Conservation (phyloP, 2,797 vertebrate species). For the Acridotheres tristis region DNA sequence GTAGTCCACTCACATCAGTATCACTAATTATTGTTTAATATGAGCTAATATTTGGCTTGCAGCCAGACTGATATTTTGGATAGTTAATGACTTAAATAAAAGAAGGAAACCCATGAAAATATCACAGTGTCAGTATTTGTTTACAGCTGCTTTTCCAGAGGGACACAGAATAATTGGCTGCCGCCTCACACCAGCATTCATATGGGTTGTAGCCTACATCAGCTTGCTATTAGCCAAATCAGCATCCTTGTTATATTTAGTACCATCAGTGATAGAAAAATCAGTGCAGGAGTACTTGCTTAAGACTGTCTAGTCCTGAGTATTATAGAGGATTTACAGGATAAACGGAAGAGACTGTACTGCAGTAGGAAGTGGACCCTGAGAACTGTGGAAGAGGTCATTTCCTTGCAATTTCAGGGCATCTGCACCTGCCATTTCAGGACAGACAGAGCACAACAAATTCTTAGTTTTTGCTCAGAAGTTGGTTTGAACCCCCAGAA, state of each 20-base stretch:
- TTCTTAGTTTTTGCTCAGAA: not conserved
- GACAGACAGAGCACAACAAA: not conserved
- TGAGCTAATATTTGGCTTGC: not conserved
- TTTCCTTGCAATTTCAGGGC: not conserved
- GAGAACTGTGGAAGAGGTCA: not conserved
- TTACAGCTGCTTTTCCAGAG: not conserved
- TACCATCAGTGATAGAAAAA: not conserved
- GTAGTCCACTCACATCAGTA: not conserved
- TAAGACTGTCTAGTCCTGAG: not conserved
- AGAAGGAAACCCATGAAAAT: not conserved
- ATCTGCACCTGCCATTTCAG: not conserved
- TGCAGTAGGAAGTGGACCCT: not conserved
- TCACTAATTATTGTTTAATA: not conserved
- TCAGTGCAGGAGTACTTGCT: not conserved
- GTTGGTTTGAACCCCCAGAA: not conserved
- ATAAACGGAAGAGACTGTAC: not conserved
- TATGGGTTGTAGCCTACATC: not conserved
- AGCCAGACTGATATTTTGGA: not conserved
- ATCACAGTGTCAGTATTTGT: not conserved
- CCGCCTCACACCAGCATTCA: accelerated
- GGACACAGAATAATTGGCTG: not conserved
- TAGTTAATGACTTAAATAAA: not conserved
- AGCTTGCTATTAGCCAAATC: not conserved
- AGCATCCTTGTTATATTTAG: not conserved
- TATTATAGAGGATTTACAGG: not conserved